Evolutionary conservation across 2,113 vertebrate genomes (phyloP).

Genomic region (Hassar affinis): DNA sequence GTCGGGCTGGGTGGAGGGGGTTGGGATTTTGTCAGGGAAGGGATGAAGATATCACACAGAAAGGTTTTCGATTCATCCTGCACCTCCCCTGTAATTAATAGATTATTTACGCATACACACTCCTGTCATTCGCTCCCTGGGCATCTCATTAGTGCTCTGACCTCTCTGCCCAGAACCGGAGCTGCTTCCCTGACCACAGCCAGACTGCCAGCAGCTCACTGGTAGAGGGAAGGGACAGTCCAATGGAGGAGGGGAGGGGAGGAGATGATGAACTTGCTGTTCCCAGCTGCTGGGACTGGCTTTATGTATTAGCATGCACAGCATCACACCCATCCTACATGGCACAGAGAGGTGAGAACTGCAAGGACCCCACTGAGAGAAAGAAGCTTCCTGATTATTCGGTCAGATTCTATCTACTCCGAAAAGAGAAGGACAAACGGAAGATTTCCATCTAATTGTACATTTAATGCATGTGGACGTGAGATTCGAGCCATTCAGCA

Average conservation of each 20-base stretch:
- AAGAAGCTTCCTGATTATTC: slow-evolving; percentile 38
- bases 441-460: slow-evolving; percentile 42
- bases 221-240: slow-evolving; percentile 10
- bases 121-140: slow-evolving; percentile 80
- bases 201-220: slow-evolving; percentile 56
- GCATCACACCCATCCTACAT: slow-evolving; percentile 19
- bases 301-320: slow-evolving; percentile 40
- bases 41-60: slow-evolving; percentile 75
- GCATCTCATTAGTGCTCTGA: slow-evolving; percentile 85
- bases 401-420: slow-evolving; percentile 22
- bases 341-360: slow-evolving; percentile 6
- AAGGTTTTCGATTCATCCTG: slow-evolving; percentile 71
- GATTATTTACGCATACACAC: slow-evolving; percentile 91
- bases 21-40: slow-evolving; percentile 29
- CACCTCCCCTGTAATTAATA: slow-evolving; percentile 85
- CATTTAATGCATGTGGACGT: slow-evolving; percentile 30
- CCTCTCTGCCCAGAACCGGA: slow-evolving; percentile 76
- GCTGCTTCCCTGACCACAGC: slow-evolving; percentile 71
- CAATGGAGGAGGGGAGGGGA: background rate
- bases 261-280: slow-evolving; percentile 21
- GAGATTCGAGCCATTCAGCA: slow-evolving; percentile 34
- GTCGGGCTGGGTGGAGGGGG: background rate
- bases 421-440: slow-evolving; percentile 39
- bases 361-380: slow-evolving; percentile 25
- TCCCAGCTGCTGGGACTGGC: slow-evolving; percentile 17